Conservation (phyloP, 2,888 invertebrate genomes). For the Halictus quadricinctus region DNA sequence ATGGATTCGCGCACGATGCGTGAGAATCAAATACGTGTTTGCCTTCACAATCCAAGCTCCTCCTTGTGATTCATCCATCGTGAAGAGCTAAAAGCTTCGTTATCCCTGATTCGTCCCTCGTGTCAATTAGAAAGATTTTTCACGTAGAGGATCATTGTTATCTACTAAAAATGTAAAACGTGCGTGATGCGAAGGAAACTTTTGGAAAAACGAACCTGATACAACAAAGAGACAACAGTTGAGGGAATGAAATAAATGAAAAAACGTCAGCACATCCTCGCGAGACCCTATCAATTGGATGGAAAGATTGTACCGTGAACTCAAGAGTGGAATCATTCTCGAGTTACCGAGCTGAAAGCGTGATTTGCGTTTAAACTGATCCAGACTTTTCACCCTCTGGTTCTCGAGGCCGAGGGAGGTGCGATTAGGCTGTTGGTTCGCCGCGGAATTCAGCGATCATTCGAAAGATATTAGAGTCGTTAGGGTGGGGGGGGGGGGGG, state of each 20-base stretch:
- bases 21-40: constrained; percentile 16
- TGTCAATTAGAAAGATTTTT: too few relatives aligned
- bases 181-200: neutral
- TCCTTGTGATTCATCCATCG: neutral
- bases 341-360: neutral
- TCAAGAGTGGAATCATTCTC: neutral
- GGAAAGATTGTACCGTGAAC: too few relatives aligned
- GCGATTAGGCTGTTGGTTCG: neutral
- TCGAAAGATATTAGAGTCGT: constrained; percentile 36
- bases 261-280: neutral
- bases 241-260: neutral
- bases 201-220: neutral
- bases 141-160: too few relatives aligned
- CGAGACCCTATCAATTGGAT: neutral
- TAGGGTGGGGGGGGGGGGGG: constrained; percentile 2
- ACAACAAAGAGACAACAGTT: neutral
- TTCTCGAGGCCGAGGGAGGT: neutral
- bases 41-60: neutral
- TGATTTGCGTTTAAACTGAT: neutral
- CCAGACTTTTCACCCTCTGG: neutral
- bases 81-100: neutral
- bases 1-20: constrained; percentile 5
- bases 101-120: neutral
- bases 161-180: too few relatives aligned
- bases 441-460: constrained; percentile 8